Evolutionary conservation across 2,113 vertebrate species (phyloP).

Genomic region (Rhinolophus ferrumequinum): DNA sequence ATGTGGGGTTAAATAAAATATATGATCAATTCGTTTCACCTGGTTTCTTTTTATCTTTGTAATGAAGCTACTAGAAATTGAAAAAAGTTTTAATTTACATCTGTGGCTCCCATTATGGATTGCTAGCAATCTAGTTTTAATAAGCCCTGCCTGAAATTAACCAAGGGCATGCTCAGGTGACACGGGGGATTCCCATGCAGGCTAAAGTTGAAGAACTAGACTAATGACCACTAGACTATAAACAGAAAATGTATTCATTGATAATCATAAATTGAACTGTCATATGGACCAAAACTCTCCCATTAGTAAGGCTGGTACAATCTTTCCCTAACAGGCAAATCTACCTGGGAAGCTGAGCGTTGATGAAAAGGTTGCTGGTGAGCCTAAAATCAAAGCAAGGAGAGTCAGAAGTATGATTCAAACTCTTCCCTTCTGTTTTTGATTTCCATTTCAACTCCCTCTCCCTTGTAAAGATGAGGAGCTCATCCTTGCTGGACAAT

Average conservation of each 20-base stretch:
- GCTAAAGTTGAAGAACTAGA: neutral
- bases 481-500: neutral
- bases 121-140: neutral
- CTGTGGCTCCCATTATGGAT: neutral
- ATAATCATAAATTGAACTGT: neutral
- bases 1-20: neutral
- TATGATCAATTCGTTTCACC: neutral
- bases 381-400: neutral
- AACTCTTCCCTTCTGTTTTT: neutral
- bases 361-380: neutral
- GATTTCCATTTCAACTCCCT: neutral
- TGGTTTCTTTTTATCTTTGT: neutral
- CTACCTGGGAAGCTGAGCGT: neutral
- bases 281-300: neutral
- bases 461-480: neutral
- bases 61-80: neutral
- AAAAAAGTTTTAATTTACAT: neutral
- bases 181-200: neutral
- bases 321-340: neutral
- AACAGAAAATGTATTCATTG: neutral
- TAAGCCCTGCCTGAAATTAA: neutral
- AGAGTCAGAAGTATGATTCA: neutral
- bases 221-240: neutral
- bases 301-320: neutral
- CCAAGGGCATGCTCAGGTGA: neutral